Base-by-base conservation (phyloP, 1,140 invertebrate species). In the Physella acuta region DNA sequence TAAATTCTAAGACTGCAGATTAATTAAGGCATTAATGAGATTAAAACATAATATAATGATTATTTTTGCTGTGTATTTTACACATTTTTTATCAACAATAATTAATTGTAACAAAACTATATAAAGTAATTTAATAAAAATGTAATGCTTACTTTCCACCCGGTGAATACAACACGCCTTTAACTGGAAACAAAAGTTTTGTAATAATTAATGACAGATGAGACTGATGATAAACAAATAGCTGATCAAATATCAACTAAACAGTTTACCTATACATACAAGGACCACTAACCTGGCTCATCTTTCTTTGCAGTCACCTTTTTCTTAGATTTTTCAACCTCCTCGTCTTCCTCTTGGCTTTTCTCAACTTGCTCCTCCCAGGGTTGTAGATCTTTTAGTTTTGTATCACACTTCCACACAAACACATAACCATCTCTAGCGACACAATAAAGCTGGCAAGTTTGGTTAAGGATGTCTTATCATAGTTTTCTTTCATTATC, bases 361-460 rank as follows among this genome's bases (percentile, higher is more conserved):
- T 61, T 52, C 51, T 68, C 26, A 30, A n/a, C 65, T 69, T 44
- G 16, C 60, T 68, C 37, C 52, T 73, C 37, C 36, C 71, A 76
- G n/a, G 79, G 79, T 58, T 74, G 71, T 36, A 94, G 82, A 71
- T 90, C 90, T 49, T 89, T 88, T 3, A 90, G 85, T 66, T 91
- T 89, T 59, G 93, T 85, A 75, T 88, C 91, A 80, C 93, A 92
- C 79, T 94, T 91, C 95, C 95, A 99, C n/a, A 94, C 84, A 81
- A 90, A 93, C 0, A 95, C 73, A 69, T 89, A 87, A 20, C 90
- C 90, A 85, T 91, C 89, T 73, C 77, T 74, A 76, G 83, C 83
- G 0, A 88, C 86, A 85, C 80, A 80, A 73, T 85, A 86, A 61
- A 85, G 61, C 84, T 86, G 51, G 16, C 51, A 71, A 53, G 3